Evolutionary conservation across 2,797 vertebrate species (phyloP), one percentile per base, ranked within the genome.

Genomic region (Gambelia wislizenii): DNA sequence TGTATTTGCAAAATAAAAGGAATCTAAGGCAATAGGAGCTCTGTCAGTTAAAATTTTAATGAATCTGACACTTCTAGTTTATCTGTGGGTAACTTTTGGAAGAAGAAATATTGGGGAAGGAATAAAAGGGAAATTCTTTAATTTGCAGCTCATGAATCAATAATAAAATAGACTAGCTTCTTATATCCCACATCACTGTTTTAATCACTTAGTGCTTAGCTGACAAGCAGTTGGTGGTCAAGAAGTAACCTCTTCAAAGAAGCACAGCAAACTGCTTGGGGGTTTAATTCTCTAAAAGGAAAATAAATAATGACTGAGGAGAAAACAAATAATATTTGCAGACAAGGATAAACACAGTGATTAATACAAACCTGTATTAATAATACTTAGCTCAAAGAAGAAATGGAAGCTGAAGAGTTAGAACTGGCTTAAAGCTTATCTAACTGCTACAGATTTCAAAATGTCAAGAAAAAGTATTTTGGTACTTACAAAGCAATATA

Each of bases 381-480:
- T 75, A 83, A 0, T 36, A 36, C 0, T 69, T 3, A 14, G 8
- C 4, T 79, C 72, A 92, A 91, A 80, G 86, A 87, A 47, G 44
- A 90, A 56, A 0, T 10, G 70, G 33, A 88, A 86, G 1, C 14
- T 33, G 44, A 76, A 90, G 59, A 25, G 16, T 83, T 13, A 77
- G 89, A 81, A 0, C 0, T 44, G 86, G 36, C 0, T 86, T 89
- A 91, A 87, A 89, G 7, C 27, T 90, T 88, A 81, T 74, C 84
- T 91, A 30, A 10, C 67, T 85, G 0, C 3, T 89, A 75, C 59
- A 92, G 76, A 93, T 81, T 92, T 89, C 49, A 87, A 61, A 87
- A 44, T 12, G 86, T 80, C 83, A n/a, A 89, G 88, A 8, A 16
- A 79, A 0, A 87, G 69, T 9, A 1, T 70, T 92, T 91, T 85